Base-by-base conservation (phyloP, 2,888 invertebrate species). In the Erebia aethiops region DNA sequence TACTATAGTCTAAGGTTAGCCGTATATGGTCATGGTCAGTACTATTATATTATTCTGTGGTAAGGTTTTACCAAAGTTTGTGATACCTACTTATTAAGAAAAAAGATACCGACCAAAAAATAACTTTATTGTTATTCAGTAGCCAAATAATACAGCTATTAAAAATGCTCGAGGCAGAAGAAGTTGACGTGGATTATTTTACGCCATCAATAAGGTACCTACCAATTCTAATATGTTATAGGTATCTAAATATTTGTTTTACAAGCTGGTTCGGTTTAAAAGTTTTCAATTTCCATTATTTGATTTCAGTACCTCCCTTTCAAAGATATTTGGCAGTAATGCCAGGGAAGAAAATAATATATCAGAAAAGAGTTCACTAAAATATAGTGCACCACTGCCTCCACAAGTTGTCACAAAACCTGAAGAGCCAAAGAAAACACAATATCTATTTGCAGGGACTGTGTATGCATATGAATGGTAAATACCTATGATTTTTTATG, bases 121-220 rank as follows among this genome's bases (percentile, higher is more conserved):
- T 1, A 35, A 35, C 7, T n/a, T n/a, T n/a, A 51, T 13, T 51
- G 14, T 35, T 35, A 35, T 35, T 35, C 35, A 35, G 35, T 35
- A 35, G 35, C 16, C 10, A 11, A 18, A 16, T 16, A 58, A 41
- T 21, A 21, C 4, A 18, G 21, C 11, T 21, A 54, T 18, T 26
- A 13, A 78, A 54, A 70, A 80, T 81, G 80, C 78, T 92, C 67
- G 84, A 90, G 81, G 80, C 87, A 35, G 91, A 89, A 71, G 91
- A 92, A 76, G 87, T 91, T 57, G 92, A 93, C 77, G 89, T 90
- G 74, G 92, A 92, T 79, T 91, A 87, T 71, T 92, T 93, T 78
- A 92, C 92, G 72, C 92, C 92, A 69, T 81, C 86, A 57, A 79
- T 88, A 71, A 87, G 87, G 92, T 92, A 62, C 9, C 13, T 69